phyloP scores from a whole-genome alignment of 2,888 invertebrate species.

The Conomelus anceps region DNA sequence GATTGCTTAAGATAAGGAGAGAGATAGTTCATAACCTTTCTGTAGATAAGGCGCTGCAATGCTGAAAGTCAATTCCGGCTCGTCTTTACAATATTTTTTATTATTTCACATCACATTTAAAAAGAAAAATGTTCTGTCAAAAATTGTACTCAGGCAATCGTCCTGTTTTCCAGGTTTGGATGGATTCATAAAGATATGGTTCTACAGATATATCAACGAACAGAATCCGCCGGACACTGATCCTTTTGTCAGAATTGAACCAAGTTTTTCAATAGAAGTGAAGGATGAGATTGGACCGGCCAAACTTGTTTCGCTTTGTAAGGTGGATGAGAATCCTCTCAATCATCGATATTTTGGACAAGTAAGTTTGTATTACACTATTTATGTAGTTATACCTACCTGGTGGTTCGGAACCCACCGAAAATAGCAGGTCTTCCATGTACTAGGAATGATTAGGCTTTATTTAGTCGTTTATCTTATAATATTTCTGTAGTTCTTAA shows the following conservation, averaged over 20 bases:
- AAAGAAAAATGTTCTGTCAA: not conserved
- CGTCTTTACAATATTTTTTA: too few species aligned
- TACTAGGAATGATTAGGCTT: too few species aligned
- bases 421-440: too few species aligned
- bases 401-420: too few species aligned
- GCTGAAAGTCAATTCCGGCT: too few species aligned
- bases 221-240: constrained; percentile 74
- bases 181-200: constrained; percentile 77
- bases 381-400: too few species aligned
- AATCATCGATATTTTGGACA: constrained; percentile 64
- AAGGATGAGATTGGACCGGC: constrained; percentile 41
- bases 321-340: constrained; percentile 42
- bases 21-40: too few species aligned
- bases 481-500: too few species aligned
- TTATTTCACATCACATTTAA: not conserved
- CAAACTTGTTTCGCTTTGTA: constrained; percentile 50
- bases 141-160: not conserved
- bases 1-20: too few species aligned
- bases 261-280: constrained; percentile 73
- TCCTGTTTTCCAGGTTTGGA: constrained; percentile 53
- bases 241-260: constrained; percentile 73
- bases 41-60: too few species aligned
- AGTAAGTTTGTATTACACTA: constrained; percentile 45
- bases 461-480: too few species aligned
- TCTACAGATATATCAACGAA: constrained; percentile 83